Conservation (phyloP, 2,797 vertebrate genomes). For the Bovichtus variegatus region DNA sequence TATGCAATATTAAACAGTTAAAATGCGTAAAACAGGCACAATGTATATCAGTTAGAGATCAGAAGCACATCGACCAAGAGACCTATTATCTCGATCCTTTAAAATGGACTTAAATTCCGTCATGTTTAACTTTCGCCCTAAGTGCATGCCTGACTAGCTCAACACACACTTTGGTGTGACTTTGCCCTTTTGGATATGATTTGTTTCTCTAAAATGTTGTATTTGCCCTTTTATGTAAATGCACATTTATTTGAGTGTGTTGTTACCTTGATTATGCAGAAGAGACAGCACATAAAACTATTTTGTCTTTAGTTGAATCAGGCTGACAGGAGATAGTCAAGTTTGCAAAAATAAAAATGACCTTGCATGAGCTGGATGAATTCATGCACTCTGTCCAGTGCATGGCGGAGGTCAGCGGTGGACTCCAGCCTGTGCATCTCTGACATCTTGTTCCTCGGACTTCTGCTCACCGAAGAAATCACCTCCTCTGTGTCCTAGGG, state of each 20-base stretch:
- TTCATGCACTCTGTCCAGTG: slow-evolving; percentile 79
- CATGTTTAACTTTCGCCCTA: background rate
- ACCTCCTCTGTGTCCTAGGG: slow-evolving; percentile 68
- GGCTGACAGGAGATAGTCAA: background rate
- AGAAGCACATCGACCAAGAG: too few relatives aligned
- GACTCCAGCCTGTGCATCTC: slow-evolving; percentile 69
- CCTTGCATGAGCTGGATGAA: slow-evolving; percentile 84
- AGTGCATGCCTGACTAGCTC: background rate
- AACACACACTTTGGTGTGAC: background rate
- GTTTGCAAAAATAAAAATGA: slow-evolving; percentile 26
- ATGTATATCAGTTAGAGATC: too few relatives aligned
- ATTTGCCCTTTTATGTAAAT: background rate
- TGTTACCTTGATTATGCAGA: background rate
- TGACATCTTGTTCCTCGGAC: slow-evolving; percentile 77
- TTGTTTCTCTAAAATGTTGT: background rate
- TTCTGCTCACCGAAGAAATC: slow-evolving; percentile 68
- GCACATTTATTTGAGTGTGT: background rate
- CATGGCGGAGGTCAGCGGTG: slow-evolving; percentile 71
- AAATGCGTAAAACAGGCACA: too few relatives aligned
- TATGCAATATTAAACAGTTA: too few relatives aligned
- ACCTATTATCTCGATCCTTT: too few relatives aligned
- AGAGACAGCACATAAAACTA: background rate
- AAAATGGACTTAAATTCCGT: too few relatives aligned
- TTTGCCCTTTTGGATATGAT: background rate
- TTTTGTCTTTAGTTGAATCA: background rate